These are phyloP conservation scores for Pavo muticus DNA, from an alignment of 2,113 vertebrate genomes.

Conservation along the genomic window DNA sequence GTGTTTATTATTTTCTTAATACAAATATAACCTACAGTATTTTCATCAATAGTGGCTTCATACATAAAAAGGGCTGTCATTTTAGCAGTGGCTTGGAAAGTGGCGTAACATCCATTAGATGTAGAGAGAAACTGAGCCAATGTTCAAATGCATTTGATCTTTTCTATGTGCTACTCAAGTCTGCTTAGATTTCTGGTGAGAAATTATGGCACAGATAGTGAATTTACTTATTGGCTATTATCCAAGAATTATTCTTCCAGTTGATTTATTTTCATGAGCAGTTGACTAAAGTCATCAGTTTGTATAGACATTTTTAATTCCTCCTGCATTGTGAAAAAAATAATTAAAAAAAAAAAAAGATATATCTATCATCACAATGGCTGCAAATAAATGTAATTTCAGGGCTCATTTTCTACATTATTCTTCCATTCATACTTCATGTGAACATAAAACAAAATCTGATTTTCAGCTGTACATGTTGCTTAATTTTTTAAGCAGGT, in stretches of 20 bases:
- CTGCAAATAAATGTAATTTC: not conserved
- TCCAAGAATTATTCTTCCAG: not conserved
- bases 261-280: slow-evolving; percentile 30
- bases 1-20: not conserved
- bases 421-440: not conserved
- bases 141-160: not conserved
- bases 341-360: not conserved
- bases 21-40: not conserved
- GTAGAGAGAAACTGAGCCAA: not conserved
- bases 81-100: not conserved
- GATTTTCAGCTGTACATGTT: not conserved
- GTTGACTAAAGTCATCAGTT: not conserved
- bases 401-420: not conserved
- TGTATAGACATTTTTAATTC: slow-evolving; percentile 20
- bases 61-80: not conserved
- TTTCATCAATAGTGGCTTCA: not conserved
- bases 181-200: not conserved
- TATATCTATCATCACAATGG: not conserved
- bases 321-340: not conserved
- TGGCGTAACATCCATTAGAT: not conserved
- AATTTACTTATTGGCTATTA: slow-evolving; percentile 3
- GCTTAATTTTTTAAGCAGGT: not conserved
- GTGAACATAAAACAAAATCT: not conserved
- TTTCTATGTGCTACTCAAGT: not conserved
- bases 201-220: not conserved